A percentile compares a stretch with the other conserved stretches of the same genome.
Evolutionary conservation across 2,113 vertebrate species (phyloP).

Genomic region (Triplophysa dalaica): DNA sequence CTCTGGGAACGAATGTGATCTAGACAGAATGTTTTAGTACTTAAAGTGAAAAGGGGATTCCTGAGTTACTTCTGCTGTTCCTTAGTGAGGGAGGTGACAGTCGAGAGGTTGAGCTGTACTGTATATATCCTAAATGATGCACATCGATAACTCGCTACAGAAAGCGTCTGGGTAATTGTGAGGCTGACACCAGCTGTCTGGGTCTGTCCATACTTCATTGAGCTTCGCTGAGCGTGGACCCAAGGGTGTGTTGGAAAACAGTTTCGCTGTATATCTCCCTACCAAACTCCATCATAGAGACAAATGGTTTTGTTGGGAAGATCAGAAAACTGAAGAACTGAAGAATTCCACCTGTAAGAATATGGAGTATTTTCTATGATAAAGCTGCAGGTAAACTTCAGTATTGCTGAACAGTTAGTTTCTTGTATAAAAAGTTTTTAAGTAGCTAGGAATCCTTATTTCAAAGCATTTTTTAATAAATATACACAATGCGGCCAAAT

Average conservation of each 20-base stretch:
- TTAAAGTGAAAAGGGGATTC: conserved; percentile 5
- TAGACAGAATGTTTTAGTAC: conserved; percentile 18
- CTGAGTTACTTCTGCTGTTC: conserved; percentile 24
- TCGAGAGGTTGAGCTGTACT: conserved; percentile 29
- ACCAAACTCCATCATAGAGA: conserved; percentile 17
- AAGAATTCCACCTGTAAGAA: not conserved
- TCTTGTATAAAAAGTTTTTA: not conserved
- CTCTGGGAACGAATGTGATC: not conserved
- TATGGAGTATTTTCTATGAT: not conserved
- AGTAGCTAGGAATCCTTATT: not conserved
- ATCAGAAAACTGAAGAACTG: not conserved
- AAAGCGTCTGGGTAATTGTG: conserved; percentile 23
- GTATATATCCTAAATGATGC: conserved; percentile 38
- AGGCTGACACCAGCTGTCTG: conserved; percentile 25
- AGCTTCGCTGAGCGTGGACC: conserved; percentile 22
- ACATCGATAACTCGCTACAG: conserved; percentile 2
- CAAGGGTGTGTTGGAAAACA: not conserved
- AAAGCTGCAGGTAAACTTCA: not conserved
- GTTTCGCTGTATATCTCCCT: not conserved
- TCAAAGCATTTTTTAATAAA: conserved; percentile 4
- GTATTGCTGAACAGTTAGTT: too few relatives aligned
- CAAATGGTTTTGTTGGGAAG: conserved; percentile 4
- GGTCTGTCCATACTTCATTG: conserved; percentile 28
- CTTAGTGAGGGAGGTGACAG: conserved; percentile 12
- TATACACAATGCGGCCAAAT: too few relatives aligned